These are phyloP conservation scores for Paragorgia papillata DNA, from an alignment of 92 coral and sea anemone genomes.

Conservation along the genomic window DNA sequence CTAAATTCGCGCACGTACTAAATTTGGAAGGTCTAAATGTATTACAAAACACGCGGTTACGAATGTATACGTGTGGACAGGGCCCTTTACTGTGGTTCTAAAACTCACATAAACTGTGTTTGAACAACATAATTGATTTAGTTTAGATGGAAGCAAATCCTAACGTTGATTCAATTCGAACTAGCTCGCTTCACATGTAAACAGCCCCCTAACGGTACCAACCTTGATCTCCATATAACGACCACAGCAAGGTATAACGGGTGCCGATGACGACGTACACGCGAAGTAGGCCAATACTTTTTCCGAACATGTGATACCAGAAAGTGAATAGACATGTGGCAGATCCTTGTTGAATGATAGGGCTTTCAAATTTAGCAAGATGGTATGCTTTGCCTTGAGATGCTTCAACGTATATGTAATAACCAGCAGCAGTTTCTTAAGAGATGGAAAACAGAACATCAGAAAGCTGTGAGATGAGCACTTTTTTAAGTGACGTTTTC, in stretches of 20 bases:
- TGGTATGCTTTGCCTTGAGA: constrained; percentile 76
- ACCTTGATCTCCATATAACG: constrained; percentile 83
- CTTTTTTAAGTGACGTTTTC: background rate
- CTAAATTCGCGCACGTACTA: no score
- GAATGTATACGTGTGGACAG: no score
- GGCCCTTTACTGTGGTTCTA: no score
- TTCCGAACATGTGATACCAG: constrained; percentile 97
- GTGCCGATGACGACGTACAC: constrained; percentile 82
- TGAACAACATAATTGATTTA: no score
- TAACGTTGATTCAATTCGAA: no score
- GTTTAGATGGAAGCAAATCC: no score
- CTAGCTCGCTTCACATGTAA: no score
- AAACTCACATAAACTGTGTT: no score
- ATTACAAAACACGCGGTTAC: no score
- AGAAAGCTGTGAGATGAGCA: background rate
- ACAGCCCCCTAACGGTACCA: no score
- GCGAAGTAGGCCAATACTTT: constrained; percentile 79
- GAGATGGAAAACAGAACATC: background rate
- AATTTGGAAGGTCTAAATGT: no score
- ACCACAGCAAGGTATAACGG: constrained; percentile 69
- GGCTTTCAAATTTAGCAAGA: constrained; percentile 81
- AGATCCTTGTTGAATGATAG: constrained; percentile 75
- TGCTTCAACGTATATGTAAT: constrained; percentile 95
- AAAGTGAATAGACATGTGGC: constrained; percentile 83
- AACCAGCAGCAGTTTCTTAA: constrained; percentile 83